Evolutionary conservation across 2,888 invertebrate species (phyloP).

Genomic region (Cryptophagus acutangulus): DNA sequence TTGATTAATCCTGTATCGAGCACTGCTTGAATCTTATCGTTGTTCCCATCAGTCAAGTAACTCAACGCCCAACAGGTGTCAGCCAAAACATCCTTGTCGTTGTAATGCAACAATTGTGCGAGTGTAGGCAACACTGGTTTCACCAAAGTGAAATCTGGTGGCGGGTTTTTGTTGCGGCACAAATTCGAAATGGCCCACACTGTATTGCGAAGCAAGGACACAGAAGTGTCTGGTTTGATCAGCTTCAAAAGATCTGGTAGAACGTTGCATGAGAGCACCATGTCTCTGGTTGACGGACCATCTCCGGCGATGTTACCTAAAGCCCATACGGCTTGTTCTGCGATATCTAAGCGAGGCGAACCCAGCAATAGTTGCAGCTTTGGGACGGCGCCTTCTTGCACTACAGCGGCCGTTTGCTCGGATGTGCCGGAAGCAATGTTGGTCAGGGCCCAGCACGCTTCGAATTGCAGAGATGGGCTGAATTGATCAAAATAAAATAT

Average conservation of each 20-base stretch:
- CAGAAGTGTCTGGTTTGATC: constrained; percentile 57
- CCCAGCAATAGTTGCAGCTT: constrained; percentile 69
- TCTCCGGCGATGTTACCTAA: constrained; percentile 98
- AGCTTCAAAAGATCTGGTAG: constrained; percentile 66
- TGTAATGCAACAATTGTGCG: constrained; percentile 63
- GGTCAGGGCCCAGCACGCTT: constrained; percentile 95
- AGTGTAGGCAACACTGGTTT: constrained; percentile 71
- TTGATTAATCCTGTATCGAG: constrained; percentile 63
- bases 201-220: constrained; percentile 69
- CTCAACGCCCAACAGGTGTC: constrained; percentile 95
- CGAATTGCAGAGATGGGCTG: constrained; percentile 80
- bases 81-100: constrained; percentile 75
- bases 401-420: constrained; percentile 83
- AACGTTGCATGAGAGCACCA: constrained; percentile 68
- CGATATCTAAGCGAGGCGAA: constrained; percentile 63
- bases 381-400: constrained; percentile 81
- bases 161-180: constrained; percentile 90
- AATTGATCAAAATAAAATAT: constrained; percentile 26
- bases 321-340: constrained; percentile 97
- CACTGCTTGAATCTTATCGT: constrained; percentile 84
- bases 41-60: constrained; percentile 88
- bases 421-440: constrained; percentile 95
- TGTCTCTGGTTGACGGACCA: constrained; percentile 73
- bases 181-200: constrained; percentile 93
- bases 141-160: constrained; percentile 74